These are phyloP conservation scores for Polypedilum pembai DNA, from an alignment of 1,140 invertebrate species.

Conservation along the genomic window DNA sequence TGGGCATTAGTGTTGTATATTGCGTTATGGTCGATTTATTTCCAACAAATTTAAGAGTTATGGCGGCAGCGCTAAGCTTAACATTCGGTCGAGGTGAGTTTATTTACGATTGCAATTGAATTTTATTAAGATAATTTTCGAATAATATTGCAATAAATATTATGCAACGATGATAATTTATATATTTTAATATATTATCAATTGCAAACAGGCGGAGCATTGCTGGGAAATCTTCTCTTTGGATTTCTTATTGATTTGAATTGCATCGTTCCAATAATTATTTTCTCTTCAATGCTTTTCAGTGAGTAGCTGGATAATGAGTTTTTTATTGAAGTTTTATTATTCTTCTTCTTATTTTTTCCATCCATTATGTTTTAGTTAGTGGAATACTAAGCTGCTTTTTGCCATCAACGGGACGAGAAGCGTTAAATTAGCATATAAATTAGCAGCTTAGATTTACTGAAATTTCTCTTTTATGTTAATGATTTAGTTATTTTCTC, in stretches of 20 bases:
- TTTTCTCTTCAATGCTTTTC: slow-evolving; percentile 60
- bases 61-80: slow-evolving; percentile 64
- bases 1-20: slow-evolving; percentile 65
- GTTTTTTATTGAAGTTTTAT: slow-evolving; percentile 9
- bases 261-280: slow-evolving; percentile 58
- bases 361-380: slow-evolving; percentile 46
- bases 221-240: slow-evolving; percentile 60
- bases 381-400: slow-evolving; percentile 58
- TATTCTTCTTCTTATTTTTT: slow-evolving; percentile 30
- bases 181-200: background rate
- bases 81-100: slow-evolving; percentile 59
- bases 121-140: too few relatives aligned
- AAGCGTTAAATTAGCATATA: slow-evolving; percentile 52
- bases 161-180: too few relatives aligned
- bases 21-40: slow-evolving; percentile 69
- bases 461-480: background rate
- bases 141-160: too few relatives aligned
- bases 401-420: slow-evolving; percentile 58
- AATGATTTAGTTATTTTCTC: slow-evolving; percentile 18
- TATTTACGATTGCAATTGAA: background rate
- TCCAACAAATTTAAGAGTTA: slow-evolving; percentile 69
- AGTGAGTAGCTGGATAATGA: slow-evolving; percentile 48
- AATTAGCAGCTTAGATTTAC: slow-evolving; percentile 40
- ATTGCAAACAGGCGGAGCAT: slow-evolving; percentile 46
- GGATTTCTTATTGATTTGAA: slow-evolving; percentile 65